Conservation (phyloP, 2,113 vertebrate genomes). For the Pluvianellus socialis region DNA sequence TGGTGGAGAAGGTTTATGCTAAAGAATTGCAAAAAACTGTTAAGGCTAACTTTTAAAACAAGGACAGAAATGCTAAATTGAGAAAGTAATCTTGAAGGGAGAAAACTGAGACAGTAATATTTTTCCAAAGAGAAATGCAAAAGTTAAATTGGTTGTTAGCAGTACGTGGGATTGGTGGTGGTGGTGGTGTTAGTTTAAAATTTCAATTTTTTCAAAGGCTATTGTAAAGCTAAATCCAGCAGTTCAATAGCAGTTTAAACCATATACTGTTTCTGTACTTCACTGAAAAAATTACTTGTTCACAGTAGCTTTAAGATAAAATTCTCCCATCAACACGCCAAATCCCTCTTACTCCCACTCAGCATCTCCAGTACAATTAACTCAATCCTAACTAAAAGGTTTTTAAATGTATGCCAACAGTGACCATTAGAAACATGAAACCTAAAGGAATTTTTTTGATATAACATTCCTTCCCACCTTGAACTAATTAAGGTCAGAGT, state of each 20-base stretch:
- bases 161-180: background rate
- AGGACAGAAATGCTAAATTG: background rate
- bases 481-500: background rate
- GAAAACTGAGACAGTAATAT: background rate
- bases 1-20: background rate
- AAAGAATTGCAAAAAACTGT: background rate
- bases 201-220: background rate
- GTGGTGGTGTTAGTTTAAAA: background rate
- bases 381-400: background rate
- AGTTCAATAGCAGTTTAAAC: background rate
- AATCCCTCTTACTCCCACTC: background rate
- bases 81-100: background rate
- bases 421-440: background rate
- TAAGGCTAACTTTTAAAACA: background rate
- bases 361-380: background rate
- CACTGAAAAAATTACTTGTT: background rate
- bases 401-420: background rate
- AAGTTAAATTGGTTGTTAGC: background rate
- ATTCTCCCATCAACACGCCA: background rate
- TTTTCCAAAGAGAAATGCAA: background rate
- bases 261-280: background rate
- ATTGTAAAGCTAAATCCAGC: constrained; percentile 7
- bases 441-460: background rate
- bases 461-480: background rate
- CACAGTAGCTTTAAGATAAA: background rate